phyloP scores from a whole-genome alignment of 1,140 invertebrate species.

The Drosophila seguyi region DNA sequence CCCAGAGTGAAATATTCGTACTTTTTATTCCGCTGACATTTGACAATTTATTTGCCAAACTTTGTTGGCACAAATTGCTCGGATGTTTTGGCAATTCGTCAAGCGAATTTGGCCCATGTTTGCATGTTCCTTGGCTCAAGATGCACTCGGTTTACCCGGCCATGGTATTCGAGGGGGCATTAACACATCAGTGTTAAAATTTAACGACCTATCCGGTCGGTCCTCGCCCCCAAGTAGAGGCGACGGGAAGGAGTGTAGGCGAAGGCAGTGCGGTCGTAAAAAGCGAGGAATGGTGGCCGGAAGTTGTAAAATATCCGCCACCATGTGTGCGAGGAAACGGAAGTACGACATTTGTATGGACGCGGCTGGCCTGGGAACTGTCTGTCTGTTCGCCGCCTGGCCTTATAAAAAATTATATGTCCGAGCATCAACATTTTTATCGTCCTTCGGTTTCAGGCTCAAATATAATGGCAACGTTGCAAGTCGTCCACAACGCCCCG shows the following conservation, averaged over 20 bases:
- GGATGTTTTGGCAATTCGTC: slow-evolving; percentile 75
- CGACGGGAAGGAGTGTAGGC: not conserved
- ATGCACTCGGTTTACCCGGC: slow-evolving; percentile 28
- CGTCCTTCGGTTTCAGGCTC: slow-evolving; percentile 33
- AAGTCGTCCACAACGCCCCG: not conserved
- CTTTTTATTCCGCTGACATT: slow-evolving; percentile 61
- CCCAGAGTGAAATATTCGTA: slow-evolving; percentile 35
- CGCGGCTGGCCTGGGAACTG: slow-evolving; percentile 16
- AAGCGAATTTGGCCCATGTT: slow-evolving; percentile 62
- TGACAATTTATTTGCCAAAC: slow-evolving; percentile 71
- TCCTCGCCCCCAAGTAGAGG: slow-evolving; percentile 2
- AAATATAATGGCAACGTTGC: slow-evolving; percentile 63
- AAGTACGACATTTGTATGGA: slow-evolving; percentile 44
- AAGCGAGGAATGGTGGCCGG: slow-evolving; percentile 41
- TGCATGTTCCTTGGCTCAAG: slow-evolving; percentile 19
- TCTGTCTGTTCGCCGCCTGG: slow-evolving; percentile 22
- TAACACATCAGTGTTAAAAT: slow-evolving; percentile 82
- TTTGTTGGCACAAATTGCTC: slow-evolving; percentile 70
- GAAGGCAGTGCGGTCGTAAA: slow-evolving; percentile 38
- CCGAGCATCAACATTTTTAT: slow-evolving; percentile 50
- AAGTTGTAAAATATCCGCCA: slow-evolving; percentile 76
- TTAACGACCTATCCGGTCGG: slow-evolving; percentile 60
- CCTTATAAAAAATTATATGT: slow-evolving; percentile 67
- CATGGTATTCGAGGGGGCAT: slow-evolving; percentile 46
- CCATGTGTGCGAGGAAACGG: slow-evolving; percentile 66